Percentiles rank a stretch among this genome's conserved stretches.
Evolutionary conservation across 2,797 vertebrate genomes (phyloP).

Genomic region (Enteromius radiatus): DNA sequence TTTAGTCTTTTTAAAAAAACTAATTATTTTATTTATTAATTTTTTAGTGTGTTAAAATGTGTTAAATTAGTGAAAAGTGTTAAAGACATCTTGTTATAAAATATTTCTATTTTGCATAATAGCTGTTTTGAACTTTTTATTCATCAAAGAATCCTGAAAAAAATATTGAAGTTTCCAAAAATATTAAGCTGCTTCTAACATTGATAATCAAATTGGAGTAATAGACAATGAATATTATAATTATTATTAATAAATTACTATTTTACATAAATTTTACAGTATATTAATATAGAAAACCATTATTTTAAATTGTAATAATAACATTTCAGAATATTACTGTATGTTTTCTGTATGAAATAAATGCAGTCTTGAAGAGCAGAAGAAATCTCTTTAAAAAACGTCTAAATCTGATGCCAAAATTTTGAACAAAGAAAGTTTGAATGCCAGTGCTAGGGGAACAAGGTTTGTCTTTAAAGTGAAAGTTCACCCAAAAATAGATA

Average conservation of each 20-base stretch:
- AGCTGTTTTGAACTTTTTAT: background rate
- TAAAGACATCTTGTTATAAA: background rate
- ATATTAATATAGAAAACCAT: background rate
- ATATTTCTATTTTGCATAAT: background rate
- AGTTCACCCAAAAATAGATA: background rate
- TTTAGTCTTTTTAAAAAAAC: too few species aligned
- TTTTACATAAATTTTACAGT: background rate
- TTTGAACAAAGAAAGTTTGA: background rate
- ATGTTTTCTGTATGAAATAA: background rate
- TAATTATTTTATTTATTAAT: too few species aligned
- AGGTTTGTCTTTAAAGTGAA: background rate
- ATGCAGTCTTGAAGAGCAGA: background rate
- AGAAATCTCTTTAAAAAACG: background rate
- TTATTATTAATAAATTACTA: background rate
- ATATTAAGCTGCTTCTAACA: background rate
- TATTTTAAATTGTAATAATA: background rate
- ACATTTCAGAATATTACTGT: background rate
- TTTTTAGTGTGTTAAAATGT: too few species aligned
- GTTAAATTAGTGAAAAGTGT: background rate
- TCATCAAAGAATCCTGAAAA: background rate
- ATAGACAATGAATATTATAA: too few species aligned
- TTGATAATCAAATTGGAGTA: background rate
- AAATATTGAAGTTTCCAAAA: background rate
- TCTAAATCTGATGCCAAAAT: background rate
- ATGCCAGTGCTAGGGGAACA: constrained; percentile 11